phyloP scores from a whole-genome alignment of 2,888 invertebrate genomes.

The Panzeria rudis region DNA sequence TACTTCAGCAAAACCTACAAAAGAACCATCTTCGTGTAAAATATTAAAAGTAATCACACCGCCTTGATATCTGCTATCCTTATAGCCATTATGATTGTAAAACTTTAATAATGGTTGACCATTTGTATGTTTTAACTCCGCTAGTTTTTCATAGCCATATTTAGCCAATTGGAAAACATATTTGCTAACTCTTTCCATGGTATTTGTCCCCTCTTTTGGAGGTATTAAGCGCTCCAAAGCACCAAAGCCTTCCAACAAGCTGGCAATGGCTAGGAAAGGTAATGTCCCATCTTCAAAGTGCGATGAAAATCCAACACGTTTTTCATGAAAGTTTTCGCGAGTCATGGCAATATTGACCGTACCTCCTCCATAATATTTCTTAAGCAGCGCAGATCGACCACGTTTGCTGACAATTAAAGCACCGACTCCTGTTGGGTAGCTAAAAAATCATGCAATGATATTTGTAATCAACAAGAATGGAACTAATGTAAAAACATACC shows the following conservation, averaged over 20 bases:
- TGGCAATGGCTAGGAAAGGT: conserved; percentile 92
- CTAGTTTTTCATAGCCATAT: conserved; percentile 88
- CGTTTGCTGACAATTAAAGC: conserved; percentile 90
- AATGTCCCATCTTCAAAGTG: conserved; percentile 98
- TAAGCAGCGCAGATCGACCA: conserved; percentile 81
- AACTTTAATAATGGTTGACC: conserved; percentile 88
- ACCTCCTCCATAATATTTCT: conserved; percentile 96
- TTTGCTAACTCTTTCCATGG: conserved; percentile 87
- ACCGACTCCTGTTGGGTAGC: conserved; percentile 96
- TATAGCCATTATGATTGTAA: conserved; percentile 90
- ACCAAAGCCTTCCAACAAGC: conserved; percentile 93
- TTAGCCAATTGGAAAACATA: conserved; percentile 91
- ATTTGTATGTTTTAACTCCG: conserved; percentile 88
- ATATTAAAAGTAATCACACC: conserved; percentile 95
- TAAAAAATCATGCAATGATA: conserved; percentile 52
- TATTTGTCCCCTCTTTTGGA: conserved; percentile 82
- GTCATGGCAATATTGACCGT: conserved; percentile 94
- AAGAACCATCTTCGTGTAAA: conserved; percentile 89
- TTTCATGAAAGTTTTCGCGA: conserved; percentile 88
- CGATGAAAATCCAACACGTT: conserved; percentile 88
- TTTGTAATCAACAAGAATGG: conserved; percentile 28
- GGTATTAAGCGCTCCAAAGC: conserved; percentile 88
- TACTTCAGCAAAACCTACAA: conserved; percentile 96
- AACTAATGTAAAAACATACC: conserved; percentile 76
- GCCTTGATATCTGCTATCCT: conserved; percentile 88